phyloP scores from a whole-genome alignment of 2,888 invertebrate genomes.

The Harmothoe impar region DNA sequence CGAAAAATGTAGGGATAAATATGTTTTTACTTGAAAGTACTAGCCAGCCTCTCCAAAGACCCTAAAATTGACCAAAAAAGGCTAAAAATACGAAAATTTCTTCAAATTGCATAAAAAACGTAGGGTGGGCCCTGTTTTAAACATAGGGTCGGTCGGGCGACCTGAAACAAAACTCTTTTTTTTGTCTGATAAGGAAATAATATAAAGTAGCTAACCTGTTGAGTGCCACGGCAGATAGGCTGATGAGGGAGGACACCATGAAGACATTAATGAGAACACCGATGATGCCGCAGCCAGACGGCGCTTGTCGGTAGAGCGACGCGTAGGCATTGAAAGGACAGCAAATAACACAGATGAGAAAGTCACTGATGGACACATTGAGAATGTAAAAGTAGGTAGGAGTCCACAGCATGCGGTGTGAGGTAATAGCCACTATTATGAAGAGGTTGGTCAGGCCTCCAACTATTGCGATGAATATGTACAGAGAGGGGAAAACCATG shows the following conservation, averaged over 20 bases:
- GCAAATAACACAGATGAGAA: slow-evolving; percentile 57
- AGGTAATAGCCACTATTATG: slow-evolving; percentile 31
- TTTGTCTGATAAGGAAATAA: too few species aligned
- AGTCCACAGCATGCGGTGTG: slow-evolving; percentile 11
- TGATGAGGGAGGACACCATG: slow-evolving; percentile 25
- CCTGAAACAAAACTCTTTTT: too few species aligned
- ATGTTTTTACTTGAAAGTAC: too few species aligned
- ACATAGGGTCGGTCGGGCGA: too few species aligned
- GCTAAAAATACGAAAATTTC: too few species aligned
- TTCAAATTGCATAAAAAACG: too few species aligned
- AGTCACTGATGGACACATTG: slow-evolving; percentile 57
- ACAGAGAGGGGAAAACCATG: slow-evolving; percentile 27
- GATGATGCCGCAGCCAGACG: slow-evolving; percentile 43
- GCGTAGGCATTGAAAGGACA: slow-evolving; percentile 58
- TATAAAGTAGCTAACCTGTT: slow-evolving; percentile 12
- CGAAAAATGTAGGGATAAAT: too few species aligned
- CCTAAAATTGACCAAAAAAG: too few species aligned
- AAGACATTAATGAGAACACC: slow-evolving; percentile 42
- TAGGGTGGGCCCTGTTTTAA: too few species aligned
- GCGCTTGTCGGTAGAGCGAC: not conserved
- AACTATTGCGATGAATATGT: not conserved
- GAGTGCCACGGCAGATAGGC: slow-evolving; percentile 62
- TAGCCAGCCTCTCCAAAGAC: too few species aligned
- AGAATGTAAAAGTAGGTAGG: slow-evolving; percentile 63
- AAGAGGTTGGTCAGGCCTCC: slow-evolving; percentile 52